These are phyloP conservation scores for Leptodirus hochenwartii DNA, from an alignment of 2,888 invertebrate species.

Conservation along the genomic window DNA sequence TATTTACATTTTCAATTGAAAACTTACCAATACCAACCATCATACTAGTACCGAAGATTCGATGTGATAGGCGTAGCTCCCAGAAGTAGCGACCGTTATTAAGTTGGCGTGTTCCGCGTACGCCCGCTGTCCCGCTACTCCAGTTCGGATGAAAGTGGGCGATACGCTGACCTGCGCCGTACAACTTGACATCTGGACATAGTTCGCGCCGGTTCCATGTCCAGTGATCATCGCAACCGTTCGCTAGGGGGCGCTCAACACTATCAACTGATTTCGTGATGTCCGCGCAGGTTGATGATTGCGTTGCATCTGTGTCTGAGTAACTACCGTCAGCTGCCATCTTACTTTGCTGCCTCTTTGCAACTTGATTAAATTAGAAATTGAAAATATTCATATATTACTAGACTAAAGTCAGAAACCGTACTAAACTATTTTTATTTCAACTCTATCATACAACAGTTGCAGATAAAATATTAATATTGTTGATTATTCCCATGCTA, in stretches of 20 bases:
- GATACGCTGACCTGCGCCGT: constrained; percentile 33
- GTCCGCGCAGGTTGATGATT: too few relatives aligned
- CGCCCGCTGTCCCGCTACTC: constrained; percentile 57
- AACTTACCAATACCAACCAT: constrained; percentile 63
- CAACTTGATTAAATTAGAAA: too few relatives aligned
- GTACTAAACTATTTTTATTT: too few relatives aligned
- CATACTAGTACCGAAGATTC: constrained; percentile 56
- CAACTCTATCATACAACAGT: too few relatives aligned
- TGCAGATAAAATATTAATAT: too few relatives aligned
- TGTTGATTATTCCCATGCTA: too few relatives aligned
- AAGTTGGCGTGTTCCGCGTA: constrained; percentile 43
- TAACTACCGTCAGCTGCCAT: too few relatives aligned
- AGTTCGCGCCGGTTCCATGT: constrained; percentile 43
- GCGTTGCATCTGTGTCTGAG: too few relatives aligned
- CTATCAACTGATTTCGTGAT: too few relatives aligned
- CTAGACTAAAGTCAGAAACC: too few relatives aligned
- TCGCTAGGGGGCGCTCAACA: constrained; percentile 20
- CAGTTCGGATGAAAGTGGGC: constrained; percentile 59
- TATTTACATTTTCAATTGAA: constrained; percentile 24
- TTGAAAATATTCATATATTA: too few relatives aligned
- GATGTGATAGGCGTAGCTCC: constrained; percentile 42
- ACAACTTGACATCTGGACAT: constrained; percentile 37
- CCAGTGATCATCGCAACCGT: constrained; percentile 48
- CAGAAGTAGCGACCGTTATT: constrained; percentile 42
- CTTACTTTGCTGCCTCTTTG: too few relatives aligned